These are phyloP conservation scores for Nannospalax galili DNA, from an alignment of 2,113 vertebrate species.

Conservation along the genomic window DNA sequence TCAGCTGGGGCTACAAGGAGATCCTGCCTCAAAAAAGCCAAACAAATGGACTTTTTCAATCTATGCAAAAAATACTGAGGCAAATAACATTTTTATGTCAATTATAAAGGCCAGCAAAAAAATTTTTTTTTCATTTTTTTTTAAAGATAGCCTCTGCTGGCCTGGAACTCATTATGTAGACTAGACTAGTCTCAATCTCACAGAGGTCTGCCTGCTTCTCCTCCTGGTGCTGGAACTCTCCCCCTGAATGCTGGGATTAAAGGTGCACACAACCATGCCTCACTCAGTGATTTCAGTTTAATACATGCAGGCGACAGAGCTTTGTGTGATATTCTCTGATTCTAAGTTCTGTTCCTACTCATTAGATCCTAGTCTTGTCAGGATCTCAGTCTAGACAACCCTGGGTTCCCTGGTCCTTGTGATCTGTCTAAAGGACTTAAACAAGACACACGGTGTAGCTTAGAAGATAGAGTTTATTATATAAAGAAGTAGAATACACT, in stretches of 20 bases:
- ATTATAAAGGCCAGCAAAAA: constrained; percentile 47
- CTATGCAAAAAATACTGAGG: constrained; percentile 23
- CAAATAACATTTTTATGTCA: constrained; percentile 54
- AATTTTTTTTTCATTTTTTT: neutral
- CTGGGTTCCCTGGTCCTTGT: neutral
- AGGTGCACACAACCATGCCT: too few relatives aligned
- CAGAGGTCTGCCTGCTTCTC: too few relatives aligned
- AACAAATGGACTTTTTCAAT: neutral
- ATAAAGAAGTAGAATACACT: neutral
- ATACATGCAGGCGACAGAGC: constrained; percentile 18
- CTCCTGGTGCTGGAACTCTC: too few relatives aligned
- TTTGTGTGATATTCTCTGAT: constrained; percentile 52
- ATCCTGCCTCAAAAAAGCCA: too few relatives aligned
- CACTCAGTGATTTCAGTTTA: constrained; percentile 42
- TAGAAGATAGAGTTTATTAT: neutral
- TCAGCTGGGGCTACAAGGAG: too few relatives aligned
- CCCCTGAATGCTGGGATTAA: too few relatives aligned
- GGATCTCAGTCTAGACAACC: neutral
- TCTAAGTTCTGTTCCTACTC: constrained; percentile 57
- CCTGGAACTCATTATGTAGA: too few relatives aligned
- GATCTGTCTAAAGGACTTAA: neutral
- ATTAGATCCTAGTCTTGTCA: neutral
- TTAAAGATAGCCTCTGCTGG: too few relatives aligned
- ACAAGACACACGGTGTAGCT: neutral
- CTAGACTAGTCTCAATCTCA: too few relatives aligned